phyloP scores from a whole-genome alignment of 2,113 vertebrate species.

The Poecilia latipinna region DNA sequence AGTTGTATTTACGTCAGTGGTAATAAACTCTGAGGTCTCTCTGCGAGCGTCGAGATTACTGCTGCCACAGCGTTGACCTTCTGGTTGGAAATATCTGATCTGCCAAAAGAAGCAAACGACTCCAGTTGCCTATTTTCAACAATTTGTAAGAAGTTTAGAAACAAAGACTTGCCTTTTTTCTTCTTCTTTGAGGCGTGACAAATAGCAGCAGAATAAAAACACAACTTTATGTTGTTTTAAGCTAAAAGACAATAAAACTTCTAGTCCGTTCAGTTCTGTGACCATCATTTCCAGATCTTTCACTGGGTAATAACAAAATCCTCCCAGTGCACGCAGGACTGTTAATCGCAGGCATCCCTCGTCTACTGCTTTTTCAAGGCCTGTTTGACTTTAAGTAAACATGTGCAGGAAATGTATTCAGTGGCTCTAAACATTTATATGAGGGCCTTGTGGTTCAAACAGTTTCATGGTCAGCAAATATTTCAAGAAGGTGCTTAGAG shows the following conservation, averaged over 20 bases:
- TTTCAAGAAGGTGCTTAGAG: constrained; percentile 73
- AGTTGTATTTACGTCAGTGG: background rate
- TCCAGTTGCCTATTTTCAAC: constrained; percentile 1
- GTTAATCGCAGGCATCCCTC: constrained; percentile 71
- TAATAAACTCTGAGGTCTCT: constrained; percentile 5
- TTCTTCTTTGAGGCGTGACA: background rate
- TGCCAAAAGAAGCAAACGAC: background rate
- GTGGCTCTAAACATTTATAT: constrained; percentile 76
- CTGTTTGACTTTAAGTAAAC: constrained; percentile 78
- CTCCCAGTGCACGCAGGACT: constrained; percentile 54
- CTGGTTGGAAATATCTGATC: background rate
- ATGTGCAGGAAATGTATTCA: constrained; percentile 77
- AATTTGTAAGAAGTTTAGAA: constrained; percentile 1
- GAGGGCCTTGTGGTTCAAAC: constrained; percentile 65
- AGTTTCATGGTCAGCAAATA: constrained; percentile 65
- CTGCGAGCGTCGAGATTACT: constrained; percentile 1
- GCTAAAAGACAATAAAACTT: constrained; percentile 45
- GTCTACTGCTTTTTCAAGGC: constrained; percentile 73
- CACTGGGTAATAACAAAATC: constrained; percentile 71
- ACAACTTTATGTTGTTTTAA: background rate
- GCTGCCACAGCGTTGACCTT: background rate
- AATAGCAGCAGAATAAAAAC: background rate
- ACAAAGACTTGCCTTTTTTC: background rate
- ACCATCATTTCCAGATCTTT: constrained; percentile 68
- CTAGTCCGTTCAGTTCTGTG: constrained; percentile 23